Conservation (phyloP, 1,140 invertebrate species). For the Oryctes rhinoceros region DNA sequence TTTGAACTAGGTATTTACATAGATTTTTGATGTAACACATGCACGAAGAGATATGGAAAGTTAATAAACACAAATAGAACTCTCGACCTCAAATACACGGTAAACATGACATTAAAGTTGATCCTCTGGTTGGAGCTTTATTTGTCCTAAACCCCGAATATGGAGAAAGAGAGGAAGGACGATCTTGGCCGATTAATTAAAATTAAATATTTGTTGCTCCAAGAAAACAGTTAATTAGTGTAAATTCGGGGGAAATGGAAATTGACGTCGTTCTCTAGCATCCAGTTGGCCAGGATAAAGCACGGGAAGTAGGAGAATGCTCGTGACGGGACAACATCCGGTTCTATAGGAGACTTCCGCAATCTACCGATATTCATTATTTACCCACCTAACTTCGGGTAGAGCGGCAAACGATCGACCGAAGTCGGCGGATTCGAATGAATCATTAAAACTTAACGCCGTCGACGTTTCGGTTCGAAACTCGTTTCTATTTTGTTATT, state of each 20-base stretch:
- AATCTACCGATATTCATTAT: conserved; percentile 59
- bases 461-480: background rate
- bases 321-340: conserved; percentile 57
- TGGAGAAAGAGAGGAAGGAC: conserved; percentile 2
- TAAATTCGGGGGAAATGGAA: conserved; percentile 31
- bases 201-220: conserved; percentile 37
- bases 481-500: conserved; percentile 23
- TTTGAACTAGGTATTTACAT: background rate
- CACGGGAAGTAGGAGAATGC: conserved; percentile 52
- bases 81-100: background rate
- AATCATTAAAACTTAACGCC: conserved; percentile 27
- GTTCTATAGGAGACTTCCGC: conserved; percentile 56
- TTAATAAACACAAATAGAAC: conserved; percentile 29
- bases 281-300: conserved; percentile 50
- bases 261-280: conserved; percentile 24
- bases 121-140: background rate
- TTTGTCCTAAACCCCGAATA: conserved; percentile 23
- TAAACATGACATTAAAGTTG: conserved; percentile 24
- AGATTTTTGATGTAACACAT: background rate
- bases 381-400: conserved; percentile 51
- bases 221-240: conserved; percentile 37
- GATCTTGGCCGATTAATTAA: conserved; percentile 33
- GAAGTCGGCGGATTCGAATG: conserved; percentile 5
- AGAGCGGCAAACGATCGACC: conserved; percentile 24
- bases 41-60: conserved; percentile 12